Evolutionary conservation across 2,888 invertebrate species (phyloP).

Genomic region (Andricus quercusramuli): DNA sequence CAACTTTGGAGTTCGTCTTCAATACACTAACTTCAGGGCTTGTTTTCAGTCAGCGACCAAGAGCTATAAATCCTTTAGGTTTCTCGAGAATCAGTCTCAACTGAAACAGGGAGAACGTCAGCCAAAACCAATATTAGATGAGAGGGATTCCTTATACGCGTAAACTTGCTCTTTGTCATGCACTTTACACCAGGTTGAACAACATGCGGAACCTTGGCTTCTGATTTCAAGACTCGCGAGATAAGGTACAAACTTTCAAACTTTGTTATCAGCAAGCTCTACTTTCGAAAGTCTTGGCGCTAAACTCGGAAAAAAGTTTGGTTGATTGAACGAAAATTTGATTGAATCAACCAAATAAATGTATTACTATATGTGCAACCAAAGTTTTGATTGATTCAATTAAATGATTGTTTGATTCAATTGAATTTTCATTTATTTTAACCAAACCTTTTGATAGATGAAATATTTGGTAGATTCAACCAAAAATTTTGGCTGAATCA

Average conservation of each 20-base stretch:
- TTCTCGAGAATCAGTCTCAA: conserved; percentile 13
- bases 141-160: background rate
- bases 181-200: conserved; percentile 13
- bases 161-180: conserved; percentile 27
- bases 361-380: too few relatives aligned
- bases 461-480: too few relatives aligned
- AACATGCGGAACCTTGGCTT: background rate
- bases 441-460: too few relatives aligned
- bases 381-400: too few relatives aligned
- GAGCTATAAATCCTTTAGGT: conserved; percentile 20
- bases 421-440: too few relatives aligned
- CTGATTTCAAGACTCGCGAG: background rate
- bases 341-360: too few relatives aligned
- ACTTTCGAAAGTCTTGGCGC: background rate
- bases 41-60: conserved; percentile 29
- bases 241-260: background rate
- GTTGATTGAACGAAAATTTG: too few relatives aligned
- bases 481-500: too few relatives aligned
- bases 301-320: background rate
- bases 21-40: conserved; percentile 32
- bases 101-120: conserved; percentile 23
- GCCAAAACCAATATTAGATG: conserved; percentile 38
- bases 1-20: conserved; percentile 34
- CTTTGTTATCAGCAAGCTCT: background rate
- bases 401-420: too few relatives aligned